Conservation (phyloP, 2,888 invertebrate genomes). For the Pheosia tremula region DNA sequence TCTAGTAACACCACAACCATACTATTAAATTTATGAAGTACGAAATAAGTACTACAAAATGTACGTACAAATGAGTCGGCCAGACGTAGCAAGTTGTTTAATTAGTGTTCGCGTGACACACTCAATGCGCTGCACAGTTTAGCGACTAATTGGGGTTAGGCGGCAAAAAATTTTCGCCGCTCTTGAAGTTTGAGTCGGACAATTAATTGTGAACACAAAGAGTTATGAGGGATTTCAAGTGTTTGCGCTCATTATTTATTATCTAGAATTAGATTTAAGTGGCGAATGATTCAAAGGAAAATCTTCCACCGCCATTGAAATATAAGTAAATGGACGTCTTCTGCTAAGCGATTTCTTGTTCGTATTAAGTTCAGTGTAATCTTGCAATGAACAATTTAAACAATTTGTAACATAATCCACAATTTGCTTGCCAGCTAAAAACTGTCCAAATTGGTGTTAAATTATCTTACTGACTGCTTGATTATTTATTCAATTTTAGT, state of each 20-base stretch:
- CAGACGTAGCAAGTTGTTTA: constrained; percentile 45
- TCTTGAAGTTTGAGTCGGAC: constrained; percentile 11
- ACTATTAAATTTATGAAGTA: background rate
- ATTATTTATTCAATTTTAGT: too few relatives aligned
- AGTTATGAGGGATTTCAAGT: background rate
- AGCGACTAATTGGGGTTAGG: constrained; percentile 35
- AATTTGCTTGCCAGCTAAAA: too few relatives aligned
- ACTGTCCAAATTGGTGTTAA: too few relatives aligned
- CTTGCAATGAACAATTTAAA: too few relatives aligned
- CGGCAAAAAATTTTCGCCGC: constrained; percentile 34
- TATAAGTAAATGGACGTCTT: too few relatives aligned
- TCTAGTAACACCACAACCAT: constrained; percentile 7
- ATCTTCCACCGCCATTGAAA: background rate
- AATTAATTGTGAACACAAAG: constrained; percentile 7
- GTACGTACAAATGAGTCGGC: constrained; percentile 30
- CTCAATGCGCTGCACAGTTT: constrained; percentile 38
- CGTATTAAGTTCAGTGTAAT: too few relatives aligned
- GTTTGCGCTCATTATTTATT: background rate
- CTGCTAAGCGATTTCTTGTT: too few relatives aligned
- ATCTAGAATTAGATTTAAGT: background rate
- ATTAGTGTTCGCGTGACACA: constrained; percentile 44
- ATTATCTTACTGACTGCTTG: too few relatives aligned
- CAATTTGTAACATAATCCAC: too few relatives aligned
- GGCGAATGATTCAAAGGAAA: background rate
- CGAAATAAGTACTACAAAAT: constrained; percentile 10